These are phyloP conservation scores for Chalcis sispes DNA, from an alignment of 2,888 invertebrate genomes.

Conservation along the genomic window DNA sequence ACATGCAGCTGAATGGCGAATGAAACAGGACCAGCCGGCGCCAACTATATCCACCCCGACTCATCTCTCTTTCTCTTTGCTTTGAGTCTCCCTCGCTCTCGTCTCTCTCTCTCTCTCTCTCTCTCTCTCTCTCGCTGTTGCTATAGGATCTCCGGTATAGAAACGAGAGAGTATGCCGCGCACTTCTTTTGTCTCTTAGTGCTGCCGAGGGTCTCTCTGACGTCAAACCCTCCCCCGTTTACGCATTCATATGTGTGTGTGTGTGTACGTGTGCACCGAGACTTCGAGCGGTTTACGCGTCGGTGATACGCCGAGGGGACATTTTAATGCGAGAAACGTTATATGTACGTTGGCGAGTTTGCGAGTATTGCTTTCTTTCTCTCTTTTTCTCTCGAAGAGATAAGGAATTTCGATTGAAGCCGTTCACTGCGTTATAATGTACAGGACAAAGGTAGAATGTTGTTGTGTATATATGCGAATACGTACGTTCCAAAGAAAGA, in stretches of 20 bases:
- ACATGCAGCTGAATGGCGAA: background rate
- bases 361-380: too few relatives aligned
- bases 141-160: background rate
- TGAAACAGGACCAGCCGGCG: constrained; percentile 30
- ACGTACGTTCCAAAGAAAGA: too few relatives aligned
- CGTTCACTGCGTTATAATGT: background rate
- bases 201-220: background rate
- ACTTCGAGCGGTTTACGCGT: too few relatives aligned
- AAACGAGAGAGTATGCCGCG: background rate
- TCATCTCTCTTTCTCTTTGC: background rate
- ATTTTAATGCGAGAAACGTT: background rate
- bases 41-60: constrained; percentile 14
- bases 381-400: too few relatives aligned
- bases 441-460: too few relatives aligned
- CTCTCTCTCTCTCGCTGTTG: too few relatives aligned
- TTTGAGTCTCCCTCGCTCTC: background rate
- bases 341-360: background rate
- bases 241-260: background rate
- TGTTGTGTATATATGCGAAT: too few relatives aligned
- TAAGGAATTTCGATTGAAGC: constrained; percentile 27
- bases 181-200: constrained; percentile 12
- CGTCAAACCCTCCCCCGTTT: constrained; percentile 5
- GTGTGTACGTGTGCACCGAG: background rate
- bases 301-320: background rate
- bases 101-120: too few relatives aligned